Base-by-base conservation (phyloP, 2,888 invertebrate genomes). In the Schizotus pectinicornis region DNA sequence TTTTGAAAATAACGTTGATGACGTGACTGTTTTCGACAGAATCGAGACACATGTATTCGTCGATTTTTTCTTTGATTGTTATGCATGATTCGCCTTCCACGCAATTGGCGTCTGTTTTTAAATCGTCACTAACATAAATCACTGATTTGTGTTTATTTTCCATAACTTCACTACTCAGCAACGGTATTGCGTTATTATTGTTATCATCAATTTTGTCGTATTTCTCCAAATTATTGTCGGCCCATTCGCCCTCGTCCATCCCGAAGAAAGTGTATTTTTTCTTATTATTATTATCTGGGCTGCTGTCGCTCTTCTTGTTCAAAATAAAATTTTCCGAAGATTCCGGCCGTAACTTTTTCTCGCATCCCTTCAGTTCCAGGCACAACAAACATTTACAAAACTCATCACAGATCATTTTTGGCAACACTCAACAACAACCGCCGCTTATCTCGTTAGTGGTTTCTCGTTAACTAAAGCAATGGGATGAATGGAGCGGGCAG, bases 371-470 rank as follows among this genome's bases (percentile, higher is more conserved):
- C 69, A 91, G 79, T 77, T 91, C 90, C 65, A 88, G 85, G 77
- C 91, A 91, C 73, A 91, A 82, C 74, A 88, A 85, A 80, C 91
- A 91, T 69, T 83, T 83, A 79, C 91, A 91, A 71, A 89, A 86
- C 82, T 86, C 84, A 72, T 85, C 83, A 81, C 89, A 89, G 82
- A 84, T 85, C 88, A 88, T 88, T 57, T 67, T 69, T 47, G 11
- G 7, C 1, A 30, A 14, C 5, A 13, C 1, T 36, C 12, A 38
- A 30, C 3, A n/a, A 51, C n/a, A 42, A 31, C 8, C 30, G 35
- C 7, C 31, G 12, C 11, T 45, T 41, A 32, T 13, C 30, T 22
- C n/a, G 30, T 50, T 31, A 42, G 48, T 42, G 11, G 22, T 5
- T 32, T 42, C 11, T 34, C 31, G 34, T 6, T 8, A 8, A 37